Evolutionary conservation across 2,797 vertebrate genomes (phyloP).

Genomic region (Syndactyla subalaris): DNA sequence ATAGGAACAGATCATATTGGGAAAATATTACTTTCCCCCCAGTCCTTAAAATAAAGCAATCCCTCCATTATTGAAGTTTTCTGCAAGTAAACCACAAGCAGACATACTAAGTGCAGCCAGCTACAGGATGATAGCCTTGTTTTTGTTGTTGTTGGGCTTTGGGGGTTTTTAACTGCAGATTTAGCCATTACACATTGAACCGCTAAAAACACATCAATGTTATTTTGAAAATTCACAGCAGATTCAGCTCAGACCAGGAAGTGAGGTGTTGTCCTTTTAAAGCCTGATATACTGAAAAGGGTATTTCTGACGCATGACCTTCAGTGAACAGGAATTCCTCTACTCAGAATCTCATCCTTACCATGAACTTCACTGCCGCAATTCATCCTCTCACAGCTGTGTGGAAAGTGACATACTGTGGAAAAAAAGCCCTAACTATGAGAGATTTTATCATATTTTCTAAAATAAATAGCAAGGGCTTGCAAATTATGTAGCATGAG

Average conservation of each 20-base stretch:
- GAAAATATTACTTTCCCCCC: not conserved
- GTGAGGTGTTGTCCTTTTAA: constrained; percentile 73
- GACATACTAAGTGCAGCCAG: not conserved
- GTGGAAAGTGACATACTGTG: constrained; percentile 38
- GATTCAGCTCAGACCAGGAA: constrained; percentile 66
- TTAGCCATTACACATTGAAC: constrained; percentile 20
- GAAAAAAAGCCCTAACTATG: not conserved
- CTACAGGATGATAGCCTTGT: constrained; percentile 17
- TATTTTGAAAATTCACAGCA: constrained; percentile 55
- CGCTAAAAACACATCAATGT: constrained; percentile 5
- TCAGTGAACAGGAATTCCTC: constrained; percentile 76
- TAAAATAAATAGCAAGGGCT: constrained; percentile 1
- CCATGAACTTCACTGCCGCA: constrained; percentile 51
- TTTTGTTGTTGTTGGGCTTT: constrained; percentile 52
- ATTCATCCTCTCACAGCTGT: constrained; percentile 65
- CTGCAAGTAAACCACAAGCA: constrained; percentile 42
- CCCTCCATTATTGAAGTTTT: not conserved
- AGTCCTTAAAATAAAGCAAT: not conserved
- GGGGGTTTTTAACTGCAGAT: constrained; percentile 9
- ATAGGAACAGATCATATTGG: not conserved
- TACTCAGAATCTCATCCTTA: constrained; percentile 69
- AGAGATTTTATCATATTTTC: constrained; percentile 19
- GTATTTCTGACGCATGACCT: constrained; percentile 77
- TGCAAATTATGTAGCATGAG: not conserved
- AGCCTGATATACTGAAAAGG: constrained; percentile 68